These are phyloP conservation scores for Cactoblastis cactorum DNA, from an alignment of 2,888 invertebrate species.

Conservation along the genomic window DNA sequence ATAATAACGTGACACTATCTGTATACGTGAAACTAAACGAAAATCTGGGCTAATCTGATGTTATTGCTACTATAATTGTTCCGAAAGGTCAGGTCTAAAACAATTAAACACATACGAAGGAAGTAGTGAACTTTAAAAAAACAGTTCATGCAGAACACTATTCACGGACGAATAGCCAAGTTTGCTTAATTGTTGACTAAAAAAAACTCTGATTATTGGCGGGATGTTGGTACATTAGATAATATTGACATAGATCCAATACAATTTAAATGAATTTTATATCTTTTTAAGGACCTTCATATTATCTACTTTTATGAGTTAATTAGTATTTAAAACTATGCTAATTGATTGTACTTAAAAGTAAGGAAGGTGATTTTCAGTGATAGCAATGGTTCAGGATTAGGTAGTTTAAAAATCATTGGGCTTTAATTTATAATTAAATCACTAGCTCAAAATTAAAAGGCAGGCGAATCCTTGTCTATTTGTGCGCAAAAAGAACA, in stretches of 20 bases:
- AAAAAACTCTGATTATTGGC: slow-evolving; percentile 21
- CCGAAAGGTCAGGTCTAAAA: slow-evolving; percentile 42
- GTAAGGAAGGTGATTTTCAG: too few species aligned
- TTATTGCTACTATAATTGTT: slow-evolving; percentile 23
- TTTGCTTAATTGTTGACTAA: slow-evolving; percentile 45
- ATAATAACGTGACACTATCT: too few species aligned
- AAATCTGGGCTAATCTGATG: slow-evolving; percentile 31
- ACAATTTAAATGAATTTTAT: not conserved
- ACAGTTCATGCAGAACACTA: slow-evolving; percentile 46
- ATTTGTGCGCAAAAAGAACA: not conserved
- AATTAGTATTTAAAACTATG: too few species aligned
- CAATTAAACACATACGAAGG: slow-evolving; percentile 35
- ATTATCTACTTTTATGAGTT: too few species aligned
- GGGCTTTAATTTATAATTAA: too few species aligned
- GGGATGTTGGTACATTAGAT: slow-evolving; percentile 10
- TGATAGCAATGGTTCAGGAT: too few species aligned
- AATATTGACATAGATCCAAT: not conserved
- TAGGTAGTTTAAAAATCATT: too few species aligned
- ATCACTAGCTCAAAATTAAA: too few species aligned
- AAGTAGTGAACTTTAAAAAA: slow-evolving; percentile 57
- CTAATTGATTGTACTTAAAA: too few species aligned
- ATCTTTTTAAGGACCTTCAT: not conserved
- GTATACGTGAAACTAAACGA: slow-evolving; percentile 19
- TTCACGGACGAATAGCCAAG: slow-evolving; percentile 50
- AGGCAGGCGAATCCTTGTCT: not conserved